These are phyloP conservation scores for Myotis myotis DNA, from an alignment of 2,797 vertebrate species.

Conservation along the genomic window DNA sequence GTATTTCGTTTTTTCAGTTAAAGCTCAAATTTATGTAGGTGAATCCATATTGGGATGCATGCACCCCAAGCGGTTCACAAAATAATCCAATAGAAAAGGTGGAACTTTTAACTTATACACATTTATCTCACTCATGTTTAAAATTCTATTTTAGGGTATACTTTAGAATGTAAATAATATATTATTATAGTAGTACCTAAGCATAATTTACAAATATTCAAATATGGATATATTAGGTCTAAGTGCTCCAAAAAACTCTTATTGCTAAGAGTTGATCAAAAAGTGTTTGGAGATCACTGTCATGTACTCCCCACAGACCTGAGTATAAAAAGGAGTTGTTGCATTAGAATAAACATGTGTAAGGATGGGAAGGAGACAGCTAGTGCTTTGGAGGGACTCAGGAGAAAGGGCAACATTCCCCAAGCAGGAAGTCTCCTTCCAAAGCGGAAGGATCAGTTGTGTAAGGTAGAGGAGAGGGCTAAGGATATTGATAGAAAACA, in stretches of 20 bases:
- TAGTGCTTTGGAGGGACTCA: background rate
- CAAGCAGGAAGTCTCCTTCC: background rate
- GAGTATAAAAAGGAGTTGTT: background rate
- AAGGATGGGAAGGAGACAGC: background rate
- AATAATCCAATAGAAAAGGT: background rate
- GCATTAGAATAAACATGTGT: background rate
- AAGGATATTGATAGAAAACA: background rate
- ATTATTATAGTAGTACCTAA: background rate
- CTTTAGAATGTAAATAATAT: constrained; percentile 16
- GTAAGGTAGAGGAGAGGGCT: background rate
- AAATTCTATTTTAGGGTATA: background rate
- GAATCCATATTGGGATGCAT: background rate
- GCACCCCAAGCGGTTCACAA: background rate
- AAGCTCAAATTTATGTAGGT: constrained; percentile 22
- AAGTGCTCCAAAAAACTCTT: constrained; percentile 19
- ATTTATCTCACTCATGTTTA: background rate
- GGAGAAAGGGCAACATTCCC: background rate
- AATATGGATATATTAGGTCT: constrained; percentile 5
- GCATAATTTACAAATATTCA: constrained; percentile 24
- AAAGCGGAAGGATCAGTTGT: background rate
- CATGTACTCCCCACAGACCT: background rate
- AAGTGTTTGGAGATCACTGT: background rate
- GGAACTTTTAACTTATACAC: background rate
- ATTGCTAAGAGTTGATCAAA: background rate
- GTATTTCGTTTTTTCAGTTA: background rate